Percentiles rank a stretch among this genome's conserved stretches.
These are phyloP conservation scores for Epinotia bilunana DNA, from an alignment of 2,888 invertebrate species.

Conservation along the genomic window DNA sequence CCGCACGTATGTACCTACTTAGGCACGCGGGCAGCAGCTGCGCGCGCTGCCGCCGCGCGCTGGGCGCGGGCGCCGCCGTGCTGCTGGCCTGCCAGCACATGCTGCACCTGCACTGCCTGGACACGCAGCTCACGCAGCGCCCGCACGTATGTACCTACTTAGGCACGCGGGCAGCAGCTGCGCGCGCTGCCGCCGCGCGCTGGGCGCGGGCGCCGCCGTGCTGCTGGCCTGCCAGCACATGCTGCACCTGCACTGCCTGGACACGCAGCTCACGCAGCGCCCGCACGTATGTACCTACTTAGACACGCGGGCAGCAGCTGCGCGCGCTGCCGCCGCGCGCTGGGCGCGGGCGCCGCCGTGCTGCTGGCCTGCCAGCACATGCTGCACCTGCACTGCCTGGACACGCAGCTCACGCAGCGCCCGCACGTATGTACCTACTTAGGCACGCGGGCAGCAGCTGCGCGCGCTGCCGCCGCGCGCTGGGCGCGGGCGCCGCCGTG, in stretches of 20 bases:
- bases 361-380: constrained; percentile 91
- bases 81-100: constrained; percentile 91
- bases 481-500: constrained; percentile 87
- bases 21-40: constrained; percentile 1
- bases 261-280: constrained; percentile 84
- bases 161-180: constrained; percentile 1
- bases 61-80: constrained; percentile 87
- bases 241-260: constrained; percentile 92
- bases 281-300: too few species aligned
- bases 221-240: constrained; percentile 91
- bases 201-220: constrained; percentile 87
- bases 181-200: constrained; percentile 47
- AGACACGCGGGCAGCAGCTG: constrained; percentile 1
- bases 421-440: too few species aligned
- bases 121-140: constrained; percentile 84
- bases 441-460: constrained; percentile 1
- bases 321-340: constrained; percentile 47
- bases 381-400: constrained; percentile 92
- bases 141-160: too few species aligned
- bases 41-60: constrained; percentile 47
- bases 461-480: constrained; percentile 47
- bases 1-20: too few species aligned
- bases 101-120: constrained; percentile 92
- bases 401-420: constrained; percentile 84
- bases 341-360: constrained; percentile 87